These are phyloP conservation scores for Porites rus DNA, from an alignment of 92 coral and sea anemone species.

Conservation along the genomic window DNA sequence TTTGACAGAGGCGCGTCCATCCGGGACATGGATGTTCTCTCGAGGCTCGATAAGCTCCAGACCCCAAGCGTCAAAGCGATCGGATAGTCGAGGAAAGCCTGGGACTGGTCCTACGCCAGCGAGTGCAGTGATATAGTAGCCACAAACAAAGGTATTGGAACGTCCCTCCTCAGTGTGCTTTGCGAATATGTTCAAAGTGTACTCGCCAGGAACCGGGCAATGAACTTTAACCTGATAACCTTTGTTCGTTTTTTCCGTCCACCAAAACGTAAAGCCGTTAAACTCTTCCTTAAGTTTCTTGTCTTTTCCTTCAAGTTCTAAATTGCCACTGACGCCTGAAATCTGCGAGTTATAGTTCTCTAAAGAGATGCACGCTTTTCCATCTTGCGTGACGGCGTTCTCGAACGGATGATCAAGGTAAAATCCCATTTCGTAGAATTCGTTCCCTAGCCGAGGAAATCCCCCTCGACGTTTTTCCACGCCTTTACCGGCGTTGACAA, in stretches of 20 bases:
- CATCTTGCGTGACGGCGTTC: constrained; percentile 65
- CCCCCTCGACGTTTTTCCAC: constrained; percentile 59
- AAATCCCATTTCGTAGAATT: constrained; percentile 65
- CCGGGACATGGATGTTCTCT: constrained; percentile 57
- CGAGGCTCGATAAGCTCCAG: constrained; percentile 61
- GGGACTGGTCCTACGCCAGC: constrained; percentile 39
- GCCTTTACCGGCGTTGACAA: constrained; percentile 55
- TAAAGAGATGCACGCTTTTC: constrained; percentile 52
- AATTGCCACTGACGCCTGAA: constrained; percentile 40
- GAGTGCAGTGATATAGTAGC: constrained; percentile 63
- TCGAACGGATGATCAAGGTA: constrained; percentile 62
- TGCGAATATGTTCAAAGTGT: constrained; percentile 71
- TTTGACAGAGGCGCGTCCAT: constrained; percentile 57
- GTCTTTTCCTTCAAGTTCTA: constrained; percentile 32
- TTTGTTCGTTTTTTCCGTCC: constrained; percentile 36
- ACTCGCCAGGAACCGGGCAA: constrained; percentile 62
- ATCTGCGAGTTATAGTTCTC: constrained; percentile 58
- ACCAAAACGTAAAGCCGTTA: constrained; percentile 43
- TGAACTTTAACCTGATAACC: constrained; percentile 65
- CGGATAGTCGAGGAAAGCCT: constrained; percentile 70
- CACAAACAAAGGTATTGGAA: constrained; percentile 58
- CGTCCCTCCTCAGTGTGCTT: constrained; percentile 48
- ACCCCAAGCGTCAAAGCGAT: constrained; percentile 47
- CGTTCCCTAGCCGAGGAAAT: constrained; percentile 65
- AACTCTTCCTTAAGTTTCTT: constrained; percentile 24